Conservation (phyloP, 2,797 vertebrate genomes). For the Hemitrygon akajei region DNA sequence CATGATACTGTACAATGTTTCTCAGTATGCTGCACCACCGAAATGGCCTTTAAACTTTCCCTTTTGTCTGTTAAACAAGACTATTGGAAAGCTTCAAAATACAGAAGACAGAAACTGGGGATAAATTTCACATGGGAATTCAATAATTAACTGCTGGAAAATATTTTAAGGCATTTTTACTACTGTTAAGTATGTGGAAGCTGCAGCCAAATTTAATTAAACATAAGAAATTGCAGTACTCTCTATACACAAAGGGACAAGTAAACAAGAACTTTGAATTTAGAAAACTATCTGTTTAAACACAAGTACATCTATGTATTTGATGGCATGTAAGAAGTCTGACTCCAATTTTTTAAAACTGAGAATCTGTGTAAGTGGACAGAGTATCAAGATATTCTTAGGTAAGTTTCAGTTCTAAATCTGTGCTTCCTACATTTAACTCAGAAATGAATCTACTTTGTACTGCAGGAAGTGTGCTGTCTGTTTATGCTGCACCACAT, state of each 20-base stretch:
- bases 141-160: not conserved
- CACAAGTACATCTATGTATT: not conserved
- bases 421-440: not conserved
- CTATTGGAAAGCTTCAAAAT: not conserved
- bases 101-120: not conserved
- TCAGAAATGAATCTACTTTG: not conserved
- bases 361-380: not conserved
- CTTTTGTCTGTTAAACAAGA: not conserved
- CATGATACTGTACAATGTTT: not conserved
- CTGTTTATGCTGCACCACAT: conserved; percentile 21
- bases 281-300: not conserved
- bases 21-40: not conserved
- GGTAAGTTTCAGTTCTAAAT: not conserved
- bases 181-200: not conserved
- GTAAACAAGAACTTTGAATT: not conserved
- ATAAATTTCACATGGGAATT: not conserved
- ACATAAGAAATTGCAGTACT: not conserved
- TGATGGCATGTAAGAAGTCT: not conserved
- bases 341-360: not conserved
- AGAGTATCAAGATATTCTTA: not conserved
- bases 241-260: not conserved
- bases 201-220: not conserved
- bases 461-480: not conserved
- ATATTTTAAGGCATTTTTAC: not conserved
- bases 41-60: not conserved